Evolutionary conservation across 2,797 vertebrate genomes (phyloP), one percentile per base, ranked within the genome.

Genomic region (Cheirogaleus major): DNA sequence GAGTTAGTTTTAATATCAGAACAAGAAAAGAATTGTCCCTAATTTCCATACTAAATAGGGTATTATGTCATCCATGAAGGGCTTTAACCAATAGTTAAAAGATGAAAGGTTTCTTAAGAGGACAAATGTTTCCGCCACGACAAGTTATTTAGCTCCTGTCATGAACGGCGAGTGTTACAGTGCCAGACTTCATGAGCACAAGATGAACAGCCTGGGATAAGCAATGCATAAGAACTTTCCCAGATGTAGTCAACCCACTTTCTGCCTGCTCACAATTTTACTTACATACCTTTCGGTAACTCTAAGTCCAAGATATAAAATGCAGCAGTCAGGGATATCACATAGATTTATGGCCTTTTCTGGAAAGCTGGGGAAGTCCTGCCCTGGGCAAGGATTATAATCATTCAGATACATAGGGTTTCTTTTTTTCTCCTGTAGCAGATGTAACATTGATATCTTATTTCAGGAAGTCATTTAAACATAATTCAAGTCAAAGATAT

Each of bases 351-450:
- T 73, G 13, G n/a, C 41, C 41, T 96, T 89, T 70, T 93, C 89
- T 85, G 52, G 5, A 41, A 61, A n/a, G 41, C 65, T 80, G 67
- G 55, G 48, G 13, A 10, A 82, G 43, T 92, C 50, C 35, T 45
- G 52, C 35, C 30, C 72, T 87, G 25, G 14, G 17, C 63, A 90
- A 93, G 72, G 35, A 79, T 81, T 67, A 67, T 80, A 79, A 95
- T 93, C 75, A 87, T 81, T 90, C 86, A 67, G 41, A 87, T 20
- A 93, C 25, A 30, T 75, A 89, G 17, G 11, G 22, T 59, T 93
- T 48, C 83, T 95, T 93, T 78, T 94, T 83, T 41, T 67, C 22
- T 25, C 96, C 89, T 91, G 41, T 92, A 80, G 50, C 76, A 95
- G 80, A 82, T 69, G 7, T 50, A 95, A 61, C 61, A 93, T 12